phyloP scores from a whole-genome alignment of 2,888 invertebrate genomes.

The Drosophila sordidula region DNA sequence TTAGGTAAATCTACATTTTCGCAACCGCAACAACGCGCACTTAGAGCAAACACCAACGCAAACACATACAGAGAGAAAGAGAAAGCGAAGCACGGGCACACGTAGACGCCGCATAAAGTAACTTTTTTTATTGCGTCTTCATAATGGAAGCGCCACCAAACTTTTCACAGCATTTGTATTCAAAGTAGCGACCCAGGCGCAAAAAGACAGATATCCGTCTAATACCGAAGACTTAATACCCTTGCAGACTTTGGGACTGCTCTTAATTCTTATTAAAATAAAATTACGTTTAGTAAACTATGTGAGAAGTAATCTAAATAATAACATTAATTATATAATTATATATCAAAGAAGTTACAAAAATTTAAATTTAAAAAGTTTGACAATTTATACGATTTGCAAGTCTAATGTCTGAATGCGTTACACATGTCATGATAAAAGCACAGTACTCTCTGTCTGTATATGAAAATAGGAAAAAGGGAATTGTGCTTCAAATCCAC shows the following conservation, averaged over 20 bases:
- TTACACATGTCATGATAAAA: not conserved
- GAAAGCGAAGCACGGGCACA: constrained; percentile 30
- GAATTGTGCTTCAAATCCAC: constrained; percentile 47
- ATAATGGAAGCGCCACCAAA: constrained; percentile 62
- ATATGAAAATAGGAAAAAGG: constrained; percentile 19
- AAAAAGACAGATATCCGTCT: constrained; percentile 1
- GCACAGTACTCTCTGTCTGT: not conserved
- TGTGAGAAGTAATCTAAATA: no score
- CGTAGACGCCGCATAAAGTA: constrained; percentile 72
- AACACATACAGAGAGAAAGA: constrained; percentile 6
- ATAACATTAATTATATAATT: no score
- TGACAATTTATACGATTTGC: no score
- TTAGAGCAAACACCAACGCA: constrained; percentile 47
- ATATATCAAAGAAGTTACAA: no score
- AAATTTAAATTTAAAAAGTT: no score
- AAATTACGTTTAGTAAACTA: no score
- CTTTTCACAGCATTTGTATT: constrained; percentile 75
- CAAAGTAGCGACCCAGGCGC: constrained; percentile 68
- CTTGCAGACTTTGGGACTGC: not conserved
- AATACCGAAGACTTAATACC: constrained; percentile 9
- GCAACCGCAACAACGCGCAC: constrained; percentile 71
- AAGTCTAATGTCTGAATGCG: not conserved
- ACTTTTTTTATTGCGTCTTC: constrained; percentile 77
- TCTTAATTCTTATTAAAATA: no score
- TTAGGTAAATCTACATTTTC: constrained; percentile 72